phyloP scores from a whole-genome alignment of 2,113 vertebrate species.

The Caretta caretta region DNA sequence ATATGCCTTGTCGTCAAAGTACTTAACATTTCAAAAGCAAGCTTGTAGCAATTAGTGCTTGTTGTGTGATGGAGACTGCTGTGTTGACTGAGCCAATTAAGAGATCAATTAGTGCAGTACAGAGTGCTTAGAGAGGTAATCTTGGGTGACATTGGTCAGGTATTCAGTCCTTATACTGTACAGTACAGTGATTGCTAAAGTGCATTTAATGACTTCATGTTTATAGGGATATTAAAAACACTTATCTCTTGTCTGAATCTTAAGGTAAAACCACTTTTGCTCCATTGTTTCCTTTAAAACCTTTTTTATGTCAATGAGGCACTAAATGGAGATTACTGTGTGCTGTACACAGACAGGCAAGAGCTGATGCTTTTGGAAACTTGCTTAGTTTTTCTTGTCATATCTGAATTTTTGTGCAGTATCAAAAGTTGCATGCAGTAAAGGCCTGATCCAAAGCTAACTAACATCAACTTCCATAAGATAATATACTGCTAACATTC shows the following conservation, averaged over 20 bases:
- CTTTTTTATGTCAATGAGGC: not conserved
- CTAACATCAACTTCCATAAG: not conserved
- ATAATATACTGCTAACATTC: constrained; percentile 53
- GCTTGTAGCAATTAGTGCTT: constrained; percentile 83
- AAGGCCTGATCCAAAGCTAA: not conserved
- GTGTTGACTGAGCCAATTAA: constrained; percentile 85
- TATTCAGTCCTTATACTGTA: constrained; percentile 3
- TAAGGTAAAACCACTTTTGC: constrained; percentile 9
- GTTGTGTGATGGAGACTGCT: constrained; percentile 66
- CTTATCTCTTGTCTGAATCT: not conserved
- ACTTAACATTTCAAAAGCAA: constrained; percentile 24
- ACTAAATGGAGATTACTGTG: not conserved
- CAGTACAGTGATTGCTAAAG: constrained; percentile 44
- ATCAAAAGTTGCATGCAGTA: not conserved
- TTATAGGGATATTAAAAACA: constrained; percentile 21
- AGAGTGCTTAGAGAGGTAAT: constrained; percentile 66
- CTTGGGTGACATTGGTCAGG: constrained; percentile 56
- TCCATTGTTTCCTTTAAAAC: not conserved
- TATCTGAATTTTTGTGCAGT: not conserved
- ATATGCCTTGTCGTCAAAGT: constrained; percentile 9
- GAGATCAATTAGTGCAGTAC: constrained; percentile 81
- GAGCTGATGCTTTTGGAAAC: not conserved
- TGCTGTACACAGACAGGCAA: not conserved
- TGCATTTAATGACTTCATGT: constrained; percentile 38
- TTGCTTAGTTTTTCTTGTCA: not conserved